Evolutionary conservation across 2,797 vertebrate species (phyloP), one percentile per base, ranked within the genome.

Genomic region (Cyclura pinguis): DNA sequence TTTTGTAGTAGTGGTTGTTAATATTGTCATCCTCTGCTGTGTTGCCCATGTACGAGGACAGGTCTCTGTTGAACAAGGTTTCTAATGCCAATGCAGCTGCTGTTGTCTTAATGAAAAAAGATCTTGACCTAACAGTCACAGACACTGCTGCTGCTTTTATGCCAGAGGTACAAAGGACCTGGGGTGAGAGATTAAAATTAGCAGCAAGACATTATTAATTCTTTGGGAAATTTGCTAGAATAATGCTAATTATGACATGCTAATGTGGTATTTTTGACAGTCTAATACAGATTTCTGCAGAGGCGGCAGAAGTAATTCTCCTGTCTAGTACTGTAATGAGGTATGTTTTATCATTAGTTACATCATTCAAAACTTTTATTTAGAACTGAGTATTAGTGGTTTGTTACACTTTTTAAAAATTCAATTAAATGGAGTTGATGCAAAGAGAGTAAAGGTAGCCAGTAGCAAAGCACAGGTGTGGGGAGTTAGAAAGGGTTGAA

Each of bases 281-380:
- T 38, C 76, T 91, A 94, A 93, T 74, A 88, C 0, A 0, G 47
- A 76, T 80, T 95, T 94, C 88, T 29, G 90, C 50, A 85, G 52
- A 90, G 92, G 94, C 94, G 94, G 88, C 84, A 92, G 90, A 27
- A 91, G 87, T 67, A 92, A 95, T 93, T 93, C 91, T 84, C 42
- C 93, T 91, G 91, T 0, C 55, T 67, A n/a, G 67, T 3, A 47
- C 38, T 50, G 47, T 88, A 62, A 62, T 88, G 91, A 95, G 93
- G 91, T 55, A 85, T 50, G 74, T 85, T 95, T 95, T 93, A 81
- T 83, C 85, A 67, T 88, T 87, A 38, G 29, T 42, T 57, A 69
- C 24, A 52, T 85, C 90, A 92, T 91, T 93, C 86, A 76, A 94
- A 92, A 95, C 90, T 88, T 74, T 35, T 83, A 92, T 91, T 92